Evolutionary conservation across 2,113 vertebrate genomes (phyloP).

Genomic region (Cyanoramphus novaezelandiae): DNA sequence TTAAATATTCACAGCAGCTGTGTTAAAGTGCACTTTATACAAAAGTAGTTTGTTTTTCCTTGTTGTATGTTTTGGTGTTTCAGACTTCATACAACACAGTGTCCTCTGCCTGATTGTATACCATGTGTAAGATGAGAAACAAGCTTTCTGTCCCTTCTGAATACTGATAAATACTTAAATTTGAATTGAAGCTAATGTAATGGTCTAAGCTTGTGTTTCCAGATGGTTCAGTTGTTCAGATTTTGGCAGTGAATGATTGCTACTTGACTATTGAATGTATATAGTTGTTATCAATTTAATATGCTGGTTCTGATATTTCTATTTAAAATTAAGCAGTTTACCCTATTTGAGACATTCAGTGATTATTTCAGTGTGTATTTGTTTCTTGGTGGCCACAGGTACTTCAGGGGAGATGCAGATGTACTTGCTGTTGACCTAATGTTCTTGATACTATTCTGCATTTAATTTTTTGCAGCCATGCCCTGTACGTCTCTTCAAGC

Average conservation of each 20-base stretch:
- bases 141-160: neutral
- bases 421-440: neutral
- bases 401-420: neutral
- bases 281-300: neutral
- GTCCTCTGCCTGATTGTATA: accelerated
- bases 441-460: neutral
- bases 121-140: accelerated
- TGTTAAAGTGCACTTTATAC: accelerated
- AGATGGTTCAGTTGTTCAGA: neutral
- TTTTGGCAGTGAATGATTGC: neutral
- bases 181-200: neutral
- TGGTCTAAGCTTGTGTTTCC: neutral
- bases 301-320: neutral
- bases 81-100: accelerated
- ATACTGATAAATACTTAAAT: no score
- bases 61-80: neutral
- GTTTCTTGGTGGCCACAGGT: accelerated
- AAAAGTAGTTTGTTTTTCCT: neutral
- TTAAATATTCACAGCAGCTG: neutral
- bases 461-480: constrained; percentile 9
- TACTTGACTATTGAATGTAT: neutral
- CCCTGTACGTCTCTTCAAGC: constrained; percentile 35
- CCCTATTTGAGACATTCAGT: accelerated
- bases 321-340: neutral
- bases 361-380: neutral